phyloP scores from a whole-genome alignment of 2,888 invertebrate genomes.

The Clostera curtula region DNA sequence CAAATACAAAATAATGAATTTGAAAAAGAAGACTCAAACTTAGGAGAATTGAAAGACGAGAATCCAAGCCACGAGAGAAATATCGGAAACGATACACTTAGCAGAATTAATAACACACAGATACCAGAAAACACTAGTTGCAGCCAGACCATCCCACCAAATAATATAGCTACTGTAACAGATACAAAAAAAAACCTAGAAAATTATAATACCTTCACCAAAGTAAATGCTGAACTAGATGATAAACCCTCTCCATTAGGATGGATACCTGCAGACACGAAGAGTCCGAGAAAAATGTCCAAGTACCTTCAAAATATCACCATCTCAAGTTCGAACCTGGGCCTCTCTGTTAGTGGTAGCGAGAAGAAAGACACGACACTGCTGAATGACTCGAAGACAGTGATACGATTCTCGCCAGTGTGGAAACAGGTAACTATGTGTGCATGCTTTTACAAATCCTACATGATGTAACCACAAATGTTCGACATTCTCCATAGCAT shows the following conservation, averaged over 20 bases:
- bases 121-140: too few species aligned
- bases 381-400: conserved; percentile 47
- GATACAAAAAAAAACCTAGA: neutral
- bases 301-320: conserved; percentile 52
- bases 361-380: conserved; percentile 39
- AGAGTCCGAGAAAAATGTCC: conserved; percentile 22
- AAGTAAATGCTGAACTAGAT: neutral
- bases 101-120: too few species aligned
- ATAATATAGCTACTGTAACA: neutral
- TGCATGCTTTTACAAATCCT: too few species aligned
- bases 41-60: too few species aligned
- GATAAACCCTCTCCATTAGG: too few species aligned
- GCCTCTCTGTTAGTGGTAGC: conserved; percentile 27
- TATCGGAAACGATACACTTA: too few species aligned
- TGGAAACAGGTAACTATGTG: conserved; percentile 64
- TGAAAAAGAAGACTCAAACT: too few species aligned
- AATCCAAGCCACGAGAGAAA: too few species aligned
- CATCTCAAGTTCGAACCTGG: conserved; percentile 36
- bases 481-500: too few species aligned
- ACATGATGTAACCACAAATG: too few species aligned
- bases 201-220: neutral
- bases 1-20: too few species aligned
- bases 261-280: conserved; percentile 11
- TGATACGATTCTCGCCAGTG: conserved; percentile 56
- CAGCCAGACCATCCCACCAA: too few species aligned